A percentile compares a stretch with the other conserved stretches of the same genome.
Conservation (phyloP, 2,797 vertebrate species). For the Danio jaintianensis region DNA sequence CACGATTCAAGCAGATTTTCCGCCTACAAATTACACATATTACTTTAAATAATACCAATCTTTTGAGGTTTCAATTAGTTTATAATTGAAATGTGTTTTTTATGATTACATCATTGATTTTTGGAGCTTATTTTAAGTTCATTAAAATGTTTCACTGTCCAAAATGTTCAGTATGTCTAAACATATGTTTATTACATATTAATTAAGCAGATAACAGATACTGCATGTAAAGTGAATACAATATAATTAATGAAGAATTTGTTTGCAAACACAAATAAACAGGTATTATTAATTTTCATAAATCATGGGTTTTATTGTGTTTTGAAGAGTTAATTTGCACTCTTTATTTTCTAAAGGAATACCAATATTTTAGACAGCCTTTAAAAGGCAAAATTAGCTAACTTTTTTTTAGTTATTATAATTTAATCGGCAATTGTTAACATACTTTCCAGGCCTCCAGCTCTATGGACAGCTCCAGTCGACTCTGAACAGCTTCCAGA, state of each 20-base stretch:
- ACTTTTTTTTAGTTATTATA: not conserved
- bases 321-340: too few relatives aligned
- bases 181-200: too few relatives aligned
- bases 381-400: not conserved
- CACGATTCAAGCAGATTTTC: constrained; percentile 42
- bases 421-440: constrained; percentile 3
- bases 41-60: not conserved
- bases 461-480: constrained; percentile 84
- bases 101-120: not conserved
- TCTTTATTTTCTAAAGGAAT: not conserved
- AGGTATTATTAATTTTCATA: too few relatives aligned
- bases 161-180: not conserved
- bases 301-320: not conserved
- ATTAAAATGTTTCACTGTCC: not conserved
- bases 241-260: too few relatives aligned
- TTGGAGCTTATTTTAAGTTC: not conserved
- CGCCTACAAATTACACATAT: constrained; percentile 18
- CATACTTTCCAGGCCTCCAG: constrained; percentile 86
- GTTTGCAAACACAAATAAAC: too few relatives aligned
- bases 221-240: too few relatives aligned
- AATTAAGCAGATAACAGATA: too few relatives aligned
- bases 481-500: constrained; percentile 83
- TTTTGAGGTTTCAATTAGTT: not conserved
- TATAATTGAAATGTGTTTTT: not conserved
- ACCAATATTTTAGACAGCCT: not conserved